phyloP scores from a whole-genome alignment of 2,888 invertebrate species.

The Calliopum simillimum region DNA sequence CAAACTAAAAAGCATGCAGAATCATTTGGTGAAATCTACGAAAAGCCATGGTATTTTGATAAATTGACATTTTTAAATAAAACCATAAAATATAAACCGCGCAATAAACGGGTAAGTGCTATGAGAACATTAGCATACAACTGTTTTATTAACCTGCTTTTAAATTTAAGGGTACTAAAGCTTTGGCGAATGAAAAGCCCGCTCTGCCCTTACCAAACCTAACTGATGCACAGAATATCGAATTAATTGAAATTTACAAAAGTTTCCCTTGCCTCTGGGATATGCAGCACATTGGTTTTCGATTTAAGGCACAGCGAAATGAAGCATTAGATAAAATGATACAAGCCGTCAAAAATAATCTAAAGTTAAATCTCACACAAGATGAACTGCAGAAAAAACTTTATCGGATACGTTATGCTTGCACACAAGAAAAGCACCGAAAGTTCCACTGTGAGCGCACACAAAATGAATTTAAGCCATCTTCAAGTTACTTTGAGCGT shows the following conservation, averaged over 20 bases:
- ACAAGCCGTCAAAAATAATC: constrained; percentile 47
- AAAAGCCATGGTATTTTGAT: constrained; percentile 54
- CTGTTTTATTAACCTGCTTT: neutral
- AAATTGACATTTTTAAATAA: constrained; percentile 52
- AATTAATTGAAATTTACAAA: constrained; percentile 56
- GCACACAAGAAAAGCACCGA: constrained; percentile 46
- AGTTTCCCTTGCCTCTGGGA: constrained; percentile 54
- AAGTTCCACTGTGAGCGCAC: constrained; percentile 46
- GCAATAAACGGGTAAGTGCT: constrained; percentile 36
- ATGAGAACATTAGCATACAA: neutral
- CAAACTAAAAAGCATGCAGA: constrained; percentile 7
- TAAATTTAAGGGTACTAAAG: constrained; percentile 36
- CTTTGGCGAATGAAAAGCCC: constrained; percentile 35
- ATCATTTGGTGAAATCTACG: constrained; percentile 13
- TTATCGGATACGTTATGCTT: constrained; percentile 45
- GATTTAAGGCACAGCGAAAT: constrained; percentile 47
- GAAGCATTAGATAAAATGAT: constrained; percentile 49
- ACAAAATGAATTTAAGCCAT: constrained; percentile 50
- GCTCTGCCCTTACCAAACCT: constrained; percentile 37
- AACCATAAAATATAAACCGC: constrained; percentile 29
- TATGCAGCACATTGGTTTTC: constrained; percentile 48
- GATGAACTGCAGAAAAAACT: constrained; percentile 53
- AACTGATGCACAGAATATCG: constrained; percentile 46
- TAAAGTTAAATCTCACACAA: constrained; percentile 50
- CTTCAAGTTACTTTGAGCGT: constrained; percentile 45